Conservation (phyloP, 2,113 vertebrate species). For the Eptesicus fuscus region DNA sequence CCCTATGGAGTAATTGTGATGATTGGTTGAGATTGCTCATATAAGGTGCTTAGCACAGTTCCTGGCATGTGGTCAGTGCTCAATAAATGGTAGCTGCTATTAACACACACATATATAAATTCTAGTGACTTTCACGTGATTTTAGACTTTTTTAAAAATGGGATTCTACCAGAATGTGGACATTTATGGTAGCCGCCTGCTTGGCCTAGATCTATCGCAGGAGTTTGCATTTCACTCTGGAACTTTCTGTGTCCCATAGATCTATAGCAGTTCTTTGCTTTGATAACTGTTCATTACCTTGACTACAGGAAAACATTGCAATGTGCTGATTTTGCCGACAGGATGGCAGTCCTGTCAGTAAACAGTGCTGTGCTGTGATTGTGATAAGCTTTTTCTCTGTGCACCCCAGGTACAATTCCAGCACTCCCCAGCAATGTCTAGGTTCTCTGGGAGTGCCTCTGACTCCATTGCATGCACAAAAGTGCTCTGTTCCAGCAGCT, state of each 20-base stretch:
- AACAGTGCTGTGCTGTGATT: conserved; percentile 1
- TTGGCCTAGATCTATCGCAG: neutral
- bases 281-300: neutral
- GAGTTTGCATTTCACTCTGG: neutral
- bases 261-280: neutral
- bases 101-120: neutral
- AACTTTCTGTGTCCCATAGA: conserved; percentile 12
- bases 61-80: conserved; percentile 29
- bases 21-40: neutral
- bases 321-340: neutral
- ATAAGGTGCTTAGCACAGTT: conserved; percentile 11
- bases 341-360: neutral
- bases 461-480: neutral
- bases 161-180: conserved; percentile 39
- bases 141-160: conserved; percentile 41
- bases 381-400: neutral
- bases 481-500: neutral
- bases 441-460: neutral
- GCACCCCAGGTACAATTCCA: neutral
- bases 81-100: neutral
- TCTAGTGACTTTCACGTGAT: neutral
- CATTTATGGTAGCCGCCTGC: neutral
- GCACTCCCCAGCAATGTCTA: neutral
- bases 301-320: neutral
- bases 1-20: neutral